Evolutionary conservation across 2,888 invertebrate species (phyloP), one percentile per base, ranked within the genome.

Genomic region (Drosophila stalkeri): DNA sequence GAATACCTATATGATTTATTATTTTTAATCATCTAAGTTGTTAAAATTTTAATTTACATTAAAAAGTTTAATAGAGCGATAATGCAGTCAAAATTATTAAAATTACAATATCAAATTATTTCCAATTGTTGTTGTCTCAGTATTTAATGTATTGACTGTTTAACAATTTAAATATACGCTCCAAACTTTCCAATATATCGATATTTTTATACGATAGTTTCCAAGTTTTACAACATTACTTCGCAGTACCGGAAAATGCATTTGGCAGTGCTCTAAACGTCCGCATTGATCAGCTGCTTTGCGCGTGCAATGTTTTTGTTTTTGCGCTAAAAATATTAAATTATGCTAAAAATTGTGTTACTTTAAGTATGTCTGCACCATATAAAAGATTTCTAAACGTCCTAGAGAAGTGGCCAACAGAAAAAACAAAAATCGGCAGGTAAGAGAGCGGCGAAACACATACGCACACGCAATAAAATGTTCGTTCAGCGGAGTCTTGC

Each of bases 371-470:
- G 96, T 95, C 95, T 92, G 94, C 94, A 82, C 95, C 94, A 90
- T 97, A 96, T 90, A 96, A 95, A 92, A 95, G 96, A 92, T 96
- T 96, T 91, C 92, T 96, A 43, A 95, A 94, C 93, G 93, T 97
- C 74, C 94, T 97, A 77, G 95, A 96, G 92, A 95, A 95, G 93
- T 97, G 97, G 97, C 97, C 97, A 37, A 90, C 96, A 54, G 97
- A 97, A 90, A 94, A 93, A 90, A 94, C 94, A 57, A 97, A 97
- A 94, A 93, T 94, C 43, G 96, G 95, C 91, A 96, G 96, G 97
- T 96, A 94, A 93, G 49, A 91, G 39, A n/a, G 44, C 1, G 12
- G 18, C 57, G 16, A 18, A 31, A 20, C 7, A 66, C 43, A 57
- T 49, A 60, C 27, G 27, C 7, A 66, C 43, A 55, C 47, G 55